Evolutionary conservation across 2,797 vertebrate genomes (phyloP), one percentile per base, ranked within the genome.

Genomic region (Danio choprae): DNA sequence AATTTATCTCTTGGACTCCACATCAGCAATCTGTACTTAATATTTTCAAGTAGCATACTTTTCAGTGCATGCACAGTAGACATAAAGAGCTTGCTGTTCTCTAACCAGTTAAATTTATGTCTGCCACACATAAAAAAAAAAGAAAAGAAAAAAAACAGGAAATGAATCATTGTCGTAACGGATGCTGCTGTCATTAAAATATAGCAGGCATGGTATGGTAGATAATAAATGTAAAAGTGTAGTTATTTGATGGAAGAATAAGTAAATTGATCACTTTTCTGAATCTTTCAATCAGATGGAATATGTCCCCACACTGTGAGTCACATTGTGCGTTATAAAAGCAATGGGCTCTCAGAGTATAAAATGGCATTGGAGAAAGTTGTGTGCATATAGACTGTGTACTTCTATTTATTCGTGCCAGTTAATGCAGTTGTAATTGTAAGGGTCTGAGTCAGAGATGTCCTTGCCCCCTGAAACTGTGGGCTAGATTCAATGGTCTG

Each of bases 371-470:
- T 68, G 22, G 41, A 58, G 63, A 58, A 56, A 56, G 40, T 29
- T 9, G 13, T 8, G 43, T 36, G 48, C 29, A 29, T 29, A 29
- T 29, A 29, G 29, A 29, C 29, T 29, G n/a, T 53, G 62, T 50
- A 6, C 51, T 10, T 40, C 7, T 29, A 41, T 50, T 50, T 43
- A 40, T 38, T 50, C 22, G 13, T 22, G 22, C 15, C 4, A 5
- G 15, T n/a, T 63, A 65, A 20, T 15, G 48, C 41, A 13, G 40
- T 36, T 46, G 11, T 59, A 38, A 59, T 16, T 4, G 12, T 0
- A 46, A 38, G 22, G 15, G 16, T 56, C 22, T 38, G 50, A 56
- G 22, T 59, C 40, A 68, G 64, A 36, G 20, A 41, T 77, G 75
- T 38, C 64, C 41, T 59, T 59, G 22, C 4, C 12, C 48, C 10